phyloP scores from a whole-genome alignment of 2,888 invertebrate species.

The Eristalis pertinax region DNA sequence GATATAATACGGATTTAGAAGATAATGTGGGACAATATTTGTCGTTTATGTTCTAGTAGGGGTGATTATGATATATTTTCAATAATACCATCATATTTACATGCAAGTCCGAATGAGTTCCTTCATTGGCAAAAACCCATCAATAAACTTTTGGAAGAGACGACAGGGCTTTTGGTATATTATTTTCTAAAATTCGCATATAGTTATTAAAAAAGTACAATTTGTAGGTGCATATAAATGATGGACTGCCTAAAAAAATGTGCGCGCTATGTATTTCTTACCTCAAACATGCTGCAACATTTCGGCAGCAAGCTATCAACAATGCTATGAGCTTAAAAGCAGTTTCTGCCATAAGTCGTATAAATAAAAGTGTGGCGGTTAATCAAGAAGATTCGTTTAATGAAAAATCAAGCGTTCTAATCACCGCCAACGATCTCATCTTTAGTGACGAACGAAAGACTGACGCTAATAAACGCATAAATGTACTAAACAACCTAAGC shows the following conservation, averaged over 20 bases:
- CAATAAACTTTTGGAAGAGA: slow-evolving; percentile 78
- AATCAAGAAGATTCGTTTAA: slow-evolving; percentile 22
- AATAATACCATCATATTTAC: slow-evolving; percentile 80
- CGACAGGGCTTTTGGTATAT: slow-evolving; percentile 79
- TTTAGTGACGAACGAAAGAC: slow-evolving; percentile 76
- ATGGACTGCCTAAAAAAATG: slow-evolving; percentile 79
- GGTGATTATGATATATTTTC: slow-evolving; percentile 80
- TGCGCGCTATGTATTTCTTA: slow-evolving; percentile 81
- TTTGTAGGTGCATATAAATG: slow-evolving; percentile 76
- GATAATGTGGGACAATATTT: slow-evolving; percentile 78
- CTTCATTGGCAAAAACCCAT: slow-evolving; percentile 79
- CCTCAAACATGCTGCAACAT: slow-evolving; percentile 80
- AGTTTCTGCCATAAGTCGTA: slow-evolving; percentile 61
- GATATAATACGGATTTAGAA: neutral
- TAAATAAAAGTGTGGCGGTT: slow-evolving; percentile 48
- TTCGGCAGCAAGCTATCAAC: slow-evolving; percentile 79
- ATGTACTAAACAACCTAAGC: slow-evolving; percentile 71
- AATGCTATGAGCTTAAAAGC: slow-evolving; percentile 77
- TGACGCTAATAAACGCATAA: slow-evolving; percentile 75
- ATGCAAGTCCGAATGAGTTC: slow-evolving; percentile 79
- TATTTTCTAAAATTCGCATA: neutral
- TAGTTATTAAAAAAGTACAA: neutral
- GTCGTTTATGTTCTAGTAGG: slow-evolving; percentile 80
- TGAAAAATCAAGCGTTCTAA: slow-evolving; percentile 72
- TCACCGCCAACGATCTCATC: slow-evolving; percentile 76